These are phyloP conservation scores for Dendronephthya gigantea DNA, from an alignment of 64 coral and sea anemone genomes.

Conservation along the genomic window DNA sequence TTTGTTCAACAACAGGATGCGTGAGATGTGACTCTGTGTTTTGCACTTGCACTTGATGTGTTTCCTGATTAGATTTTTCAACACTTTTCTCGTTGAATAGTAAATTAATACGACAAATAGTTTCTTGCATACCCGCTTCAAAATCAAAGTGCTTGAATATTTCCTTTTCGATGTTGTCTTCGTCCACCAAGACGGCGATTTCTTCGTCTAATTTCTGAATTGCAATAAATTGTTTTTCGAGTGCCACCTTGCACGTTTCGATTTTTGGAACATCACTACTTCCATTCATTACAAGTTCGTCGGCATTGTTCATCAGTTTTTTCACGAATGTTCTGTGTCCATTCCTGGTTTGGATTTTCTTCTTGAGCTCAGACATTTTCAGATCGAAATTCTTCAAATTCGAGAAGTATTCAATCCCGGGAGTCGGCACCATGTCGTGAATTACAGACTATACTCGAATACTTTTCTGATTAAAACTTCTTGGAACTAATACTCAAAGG, in stretches of 20 bases:
- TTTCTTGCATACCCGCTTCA: background rate
- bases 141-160: conserved; percentile 19
- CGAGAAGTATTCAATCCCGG: background rate
- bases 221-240: background rate
- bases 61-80: background rate
- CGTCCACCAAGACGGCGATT: background rate
- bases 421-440: conserved; percentile 1
- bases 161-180: conserved; percentile 15
- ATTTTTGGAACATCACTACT: background rate
- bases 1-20: background rate
- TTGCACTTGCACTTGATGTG: background rate
- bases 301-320: background rate
- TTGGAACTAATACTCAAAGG: no score
- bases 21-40: background rate
- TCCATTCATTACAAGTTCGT: background rate
- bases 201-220: background rate
- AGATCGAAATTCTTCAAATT: background rate
- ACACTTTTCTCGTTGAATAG: background rate
- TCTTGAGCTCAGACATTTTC: background rate
- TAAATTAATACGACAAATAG: background rate
- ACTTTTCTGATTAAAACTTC: background rate
- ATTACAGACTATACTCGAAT: background rate
- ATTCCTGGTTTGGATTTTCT: conserved; percentile 9
- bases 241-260: background rate
- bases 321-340: conserved; percentile 3